phyloP scores from a whole-genome alignment of 2,113 vertebrate genomes.

The Dipodomys stephensi region DNA sequence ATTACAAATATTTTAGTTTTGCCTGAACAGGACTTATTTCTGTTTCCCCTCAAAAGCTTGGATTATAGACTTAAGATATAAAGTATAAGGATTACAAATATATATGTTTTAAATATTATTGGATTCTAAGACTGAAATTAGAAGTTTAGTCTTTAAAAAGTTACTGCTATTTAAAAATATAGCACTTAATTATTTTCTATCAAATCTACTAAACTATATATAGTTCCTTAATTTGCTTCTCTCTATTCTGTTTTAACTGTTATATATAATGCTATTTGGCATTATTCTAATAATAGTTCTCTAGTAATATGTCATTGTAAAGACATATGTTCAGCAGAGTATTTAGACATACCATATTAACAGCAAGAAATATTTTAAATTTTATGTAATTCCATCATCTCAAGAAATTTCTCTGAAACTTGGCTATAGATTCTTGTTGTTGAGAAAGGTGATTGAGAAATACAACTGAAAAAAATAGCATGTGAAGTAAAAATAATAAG shows the following conservation, averaged over 20 bases:
- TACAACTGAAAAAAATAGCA: too few species aligned
- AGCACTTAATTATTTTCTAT: neutral
- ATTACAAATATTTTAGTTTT: too few species aligned
- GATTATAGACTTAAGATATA: too few species aligned
- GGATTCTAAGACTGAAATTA: neutral
- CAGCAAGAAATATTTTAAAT: neutral
- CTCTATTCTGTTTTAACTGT: neutral
- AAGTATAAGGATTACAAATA: too few species aligned
- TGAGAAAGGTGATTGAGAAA: too few species aligned
- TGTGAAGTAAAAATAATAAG: too few species aligned
- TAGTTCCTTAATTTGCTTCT: slow-evolving; percentile 22
- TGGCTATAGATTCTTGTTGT: neutral
- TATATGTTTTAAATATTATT: slow-evolving; percentile 7
- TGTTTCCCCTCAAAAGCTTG: too few species aligned
- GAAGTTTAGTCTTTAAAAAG: slow-evolving; percentile 1
- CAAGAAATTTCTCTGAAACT: slow-evolving; percentile 15
- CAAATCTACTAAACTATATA: neutral
- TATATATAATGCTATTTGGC: slow-evolving; percentile 1
- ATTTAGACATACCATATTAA: neutral
- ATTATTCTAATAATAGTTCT: neutral
- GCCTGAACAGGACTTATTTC: too few species aligned
- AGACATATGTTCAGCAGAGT: neutral
- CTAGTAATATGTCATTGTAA: neutral
- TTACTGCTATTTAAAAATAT: neutral
- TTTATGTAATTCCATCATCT: neutral